phyloP scores from a whole-genome alignment of 2,113 vertebrate genomes.

The Chlorocebus sabaeus region DNA sequence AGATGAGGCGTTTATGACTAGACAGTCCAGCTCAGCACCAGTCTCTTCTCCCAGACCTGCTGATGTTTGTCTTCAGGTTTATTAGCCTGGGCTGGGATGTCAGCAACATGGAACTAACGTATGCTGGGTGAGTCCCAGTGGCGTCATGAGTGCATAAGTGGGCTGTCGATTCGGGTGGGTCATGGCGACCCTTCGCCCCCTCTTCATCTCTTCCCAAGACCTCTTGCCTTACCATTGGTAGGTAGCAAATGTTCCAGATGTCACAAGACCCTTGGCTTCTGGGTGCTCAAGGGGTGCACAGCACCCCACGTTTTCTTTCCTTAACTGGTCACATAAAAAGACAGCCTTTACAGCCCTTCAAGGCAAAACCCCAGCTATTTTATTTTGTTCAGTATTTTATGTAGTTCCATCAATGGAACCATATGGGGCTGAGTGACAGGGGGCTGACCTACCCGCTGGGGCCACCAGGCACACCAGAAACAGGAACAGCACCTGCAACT shows the following conservation, averaged over 20 bases:
- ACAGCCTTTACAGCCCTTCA: background rate
- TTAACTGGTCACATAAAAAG: background rate
- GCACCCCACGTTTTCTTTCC: background rate
- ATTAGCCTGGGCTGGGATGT: background rate
- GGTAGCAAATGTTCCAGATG: background rate
- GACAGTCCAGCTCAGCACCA: background rate
- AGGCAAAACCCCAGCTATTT: background rate
- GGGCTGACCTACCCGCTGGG: background rate
- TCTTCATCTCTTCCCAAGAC: background rate
- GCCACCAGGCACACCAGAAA: background rate
- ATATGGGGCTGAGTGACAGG: background rate
- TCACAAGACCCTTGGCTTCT: background rate
- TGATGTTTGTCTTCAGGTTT: background rate
- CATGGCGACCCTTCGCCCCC: rapidly evolving
- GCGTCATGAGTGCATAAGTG: background rate
- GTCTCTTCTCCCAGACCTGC: background rate
- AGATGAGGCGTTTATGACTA: background rate
- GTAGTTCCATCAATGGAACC: background rate
- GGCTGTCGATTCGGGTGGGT: background rate
- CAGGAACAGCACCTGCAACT: background rate
- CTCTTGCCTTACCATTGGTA: background rate
- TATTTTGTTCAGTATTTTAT: background rate
- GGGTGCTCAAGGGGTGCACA: background rate
- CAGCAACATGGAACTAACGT: background rate
- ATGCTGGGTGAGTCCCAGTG: background rate